phyloP scores from a whole-genome alignment of 2,888 invertebrate species.

The Drepanosiphum platanoidis region DNA sequence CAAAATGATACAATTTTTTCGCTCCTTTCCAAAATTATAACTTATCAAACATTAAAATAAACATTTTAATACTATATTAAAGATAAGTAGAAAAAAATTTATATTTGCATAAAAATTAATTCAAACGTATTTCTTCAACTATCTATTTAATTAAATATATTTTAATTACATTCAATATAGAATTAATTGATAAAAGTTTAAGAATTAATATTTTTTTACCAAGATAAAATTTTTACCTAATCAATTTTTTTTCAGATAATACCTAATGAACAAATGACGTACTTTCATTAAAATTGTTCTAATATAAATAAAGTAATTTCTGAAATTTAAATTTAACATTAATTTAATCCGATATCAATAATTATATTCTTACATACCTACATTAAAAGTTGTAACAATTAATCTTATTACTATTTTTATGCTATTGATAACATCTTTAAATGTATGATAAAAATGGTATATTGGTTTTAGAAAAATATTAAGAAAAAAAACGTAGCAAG shows the following conservation, averaged over 20 bases:
- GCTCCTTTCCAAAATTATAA: too few species aligned
- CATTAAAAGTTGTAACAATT: too few species aligned
- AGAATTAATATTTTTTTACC: too few species aligned
- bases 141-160: not conserved
- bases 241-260: not conserved
- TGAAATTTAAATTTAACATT: not conserved
- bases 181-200: conserved; percentile 6
- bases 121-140: not conserved
- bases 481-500: too few species aligned
- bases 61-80: too few species aligned
- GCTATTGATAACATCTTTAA: too few species aligned
- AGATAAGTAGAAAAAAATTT: too few species aligned
- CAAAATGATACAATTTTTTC: too few species aligned
- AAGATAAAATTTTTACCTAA: not conserved
- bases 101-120: not conserved
- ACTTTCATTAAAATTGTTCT: not conserved
- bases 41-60: too few species aligned
- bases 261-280: conserved; percentile 1
- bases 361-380: not conserved
- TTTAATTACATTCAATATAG: not conserved
- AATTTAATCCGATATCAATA: not conserved
- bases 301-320: not conserved
- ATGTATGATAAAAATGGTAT: too few species aligned
- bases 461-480: too few species aligned
- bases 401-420: too few species aligned